Base-by-base conservation (phyloP, 2,888 invertebrate genomes). In the Brassicogethes aeneus region DNA sequence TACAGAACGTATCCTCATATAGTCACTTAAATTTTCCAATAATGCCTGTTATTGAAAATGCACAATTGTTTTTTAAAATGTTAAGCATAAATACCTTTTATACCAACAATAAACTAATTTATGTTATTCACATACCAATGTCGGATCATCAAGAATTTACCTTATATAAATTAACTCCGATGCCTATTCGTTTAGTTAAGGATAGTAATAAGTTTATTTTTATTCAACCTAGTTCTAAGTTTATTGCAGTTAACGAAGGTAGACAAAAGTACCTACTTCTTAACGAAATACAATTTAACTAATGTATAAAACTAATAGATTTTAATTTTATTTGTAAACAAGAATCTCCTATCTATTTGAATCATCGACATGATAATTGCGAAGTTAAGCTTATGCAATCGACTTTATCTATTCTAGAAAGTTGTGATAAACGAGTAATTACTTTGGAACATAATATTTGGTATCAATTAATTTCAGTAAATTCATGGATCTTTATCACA, bases 341-440 rank as follows among this genome's bases (percentile, higher is more conserved):
- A 7, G 15, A 41, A 30, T 13, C 17, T n/a, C 34, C 43, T 16
- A 14, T 42, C 14, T 42, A 23, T 32, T 31, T 29, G 33, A 42
- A 32, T 7, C 23, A n/a, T n/a, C n/a, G n/a, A n/a, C n/a, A n/a
- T n/a, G n/a, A n/a, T n/a, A n/a, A n/a, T n/a, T n/a, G n/a, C n/a
- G n/a, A 23, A 7, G 10, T 23, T 5, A 23, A 23, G 10, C 23
- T 23, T 23, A 7, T 23, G 5, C 23, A 23, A 23, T 38, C 34
- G 7, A 40, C 16, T 12, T n/a, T 12, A 13, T 14, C 10, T 10
- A 15, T 42, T 17, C 42, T 39, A 17, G 39, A 30, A 10, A 41
- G 32, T 33, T 42, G 42, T 32, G 42, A 42, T 16, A 42, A 42
- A 32, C 15, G 39, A 17, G 7, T 42, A n/a, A 13, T 40, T 15